A percentile compares a stretch with the other conserved stretches of the same genome.
Conservation (phyloP, 2,113 vertebrate genomes). For the Psophia crepitans region DNA sequence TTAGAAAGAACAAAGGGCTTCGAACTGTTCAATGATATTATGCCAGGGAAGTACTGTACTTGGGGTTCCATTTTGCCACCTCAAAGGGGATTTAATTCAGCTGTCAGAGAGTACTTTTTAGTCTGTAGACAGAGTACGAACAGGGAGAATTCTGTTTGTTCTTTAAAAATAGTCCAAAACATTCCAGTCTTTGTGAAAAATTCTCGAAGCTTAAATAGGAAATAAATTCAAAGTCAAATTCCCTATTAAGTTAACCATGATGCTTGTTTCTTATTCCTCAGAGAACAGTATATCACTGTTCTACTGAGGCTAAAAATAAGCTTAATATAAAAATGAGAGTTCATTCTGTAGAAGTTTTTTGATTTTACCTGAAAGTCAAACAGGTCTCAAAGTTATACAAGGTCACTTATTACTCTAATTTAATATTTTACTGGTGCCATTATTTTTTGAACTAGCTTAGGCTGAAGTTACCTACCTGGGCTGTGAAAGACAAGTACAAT, state of each 20-base stretch:
- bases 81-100: slow-evolving; percentile 75
- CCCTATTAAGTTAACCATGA: slow-evolving; percentile 67
- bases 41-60: slow-evolving; percentile 66
- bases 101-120: slow-evolving; percentile 71
- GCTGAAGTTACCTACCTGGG: neutral
- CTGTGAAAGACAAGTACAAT: neutral
- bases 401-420: slow-evolving; percentile 55
- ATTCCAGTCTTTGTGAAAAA: slow-evolving; percentile 71
- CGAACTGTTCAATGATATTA: slow-evolving; percentile 70
- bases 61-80: slow-evolving; percentile 73
- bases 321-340: slow-evolving; percentile 57
- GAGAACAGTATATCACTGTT: slow-evolving; percentile 67
- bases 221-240: slow-evolving; percentile 80
- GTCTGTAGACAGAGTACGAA: slow-evolving; percentile 65
- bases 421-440: neutral
- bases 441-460: neutral
- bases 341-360: slow-evolving; percentile 44
- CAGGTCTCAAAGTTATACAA: slow-evolving; percentile 61
- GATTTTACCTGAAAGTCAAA: slow-evolving; percentile 72
- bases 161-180: slow-evolving; percentile 78
- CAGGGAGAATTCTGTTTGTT: slow-evolving; percentile 75
- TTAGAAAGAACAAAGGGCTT: slow-evolving; percentile 74
- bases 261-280: slow-evolving; percentile 73
- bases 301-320: slow-evolving; percentile 69
- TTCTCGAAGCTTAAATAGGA: slow-evolving; percentile 72